Evolutionary conservation across 92 coral and sea anemone species (phyloP).

Genomic region (Heteractis magnifica): DNA sequence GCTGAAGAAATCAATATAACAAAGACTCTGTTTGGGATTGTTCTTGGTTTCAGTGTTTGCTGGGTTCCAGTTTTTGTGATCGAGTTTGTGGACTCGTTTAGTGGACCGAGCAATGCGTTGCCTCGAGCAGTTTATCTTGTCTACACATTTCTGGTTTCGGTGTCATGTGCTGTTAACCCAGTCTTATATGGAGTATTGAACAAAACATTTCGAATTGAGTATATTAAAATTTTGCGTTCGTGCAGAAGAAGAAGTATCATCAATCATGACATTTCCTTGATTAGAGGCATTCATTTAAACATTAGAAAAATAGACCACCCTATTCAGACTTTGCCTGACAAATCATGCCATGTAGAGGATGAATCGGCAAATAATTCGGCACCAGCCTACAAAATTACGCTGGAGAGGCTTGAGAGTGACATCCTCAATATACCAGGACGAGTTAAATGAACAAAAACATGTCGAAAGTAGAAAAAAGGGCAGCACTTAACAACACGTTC

Average conservation of each 20-base stretch:
- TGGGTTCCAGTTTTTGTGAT: constrained; percentile 61
- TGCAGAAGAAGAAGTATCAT: constrained; percentile 5
- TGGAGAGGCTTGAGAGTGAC: not conserved
- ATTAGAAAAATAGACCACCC: too few relatives aligned
- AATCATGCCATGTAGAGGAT: not conserved
- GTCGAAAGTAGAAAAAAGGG: not conserved
- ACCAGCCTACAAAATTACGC: not conserved
- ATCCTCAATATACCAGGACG: not conserved
- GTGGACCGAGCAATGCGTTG: constrained; percentile 34
- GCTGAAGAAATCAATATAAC: constrained; percentile 58
- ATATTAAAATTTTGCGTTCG: constrained; percentile 24
- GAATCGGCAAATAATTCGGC: not conserved
- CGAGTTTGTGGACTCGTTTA: constrained; percentile 50
- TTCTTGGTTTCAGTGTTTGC: constrained; percentile 52
- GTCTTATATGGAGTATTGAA: constrained; percentile 58
- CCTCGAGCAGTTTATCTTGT: constrained; percentile 59
- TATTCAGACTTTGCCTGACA: not conserved
- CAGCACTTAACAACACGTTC: not conserved
- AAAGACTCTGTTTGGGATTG: constrained; percentile 52
- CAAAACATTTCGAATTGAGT: constrained; percentile 52
- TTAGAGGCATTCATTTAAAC: too few relatives aligned
- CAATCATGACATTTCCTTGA: not conserved
- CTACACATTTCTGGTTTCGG: constrained; percentile 42
- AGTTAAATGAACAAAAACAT: not conserved
- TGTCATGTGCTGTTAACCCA: constrained; percentile 56